These are phyloP conservation scores for Lochmaea crataegi DNA, from an alignment of 2,888 invertebrate genomes.

Conservation along the genomic window DNA sequence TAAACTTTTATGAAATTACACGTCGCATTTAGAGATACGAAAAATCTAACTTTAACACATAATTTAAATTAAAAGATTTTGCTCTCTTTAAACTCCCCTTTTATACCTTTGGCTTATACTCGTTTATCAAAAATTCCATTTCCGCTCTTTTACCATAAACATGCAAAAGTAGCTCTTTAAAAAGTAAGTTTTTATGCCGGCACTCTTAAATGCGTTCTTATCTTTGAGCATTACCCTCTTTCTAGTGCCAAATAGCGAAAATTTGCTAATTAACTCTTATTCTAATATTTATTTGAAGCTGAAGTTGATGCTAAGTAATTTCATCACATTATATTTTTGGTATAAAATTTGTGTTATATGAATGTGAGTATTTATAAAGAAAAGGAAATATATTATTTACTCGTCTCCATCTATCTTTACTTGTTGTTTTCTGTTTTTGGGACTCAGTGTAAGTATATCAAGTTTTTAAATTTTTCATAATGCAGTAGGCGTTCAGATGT, in stretches of 20 bases:
- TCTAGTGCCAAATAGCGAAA: conserved; percentile 21
- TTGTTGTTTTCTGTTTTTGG: too few species aligned
- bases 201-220: conserved; percentile 24
- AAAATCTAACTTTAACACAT: not conserved
- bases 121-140: conserved; percentile 36
- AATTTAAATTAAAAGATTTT: conserved; percentile 17
- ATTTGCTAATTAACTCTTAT: conserved; percentile 25
- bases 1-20: not conserved
- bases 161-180: conserved; percentile 21
- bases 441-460: too few species aligned
- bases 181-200: conserved; percentile 23
- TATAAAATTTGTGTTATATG: not conserved
- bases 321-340: not conserved
- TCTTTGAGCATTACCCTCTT: conserved; percentile 22
- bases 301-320: not conserved
- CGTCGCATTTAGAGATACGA: not conserved
- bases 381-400: too few species aligned
- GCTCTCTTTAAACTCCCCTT: conserved; percentile 8
- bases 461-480: too few species aligned
- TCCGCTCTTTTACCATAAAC: conserved; percentile 27
- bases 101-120: conserved; percentile 24
- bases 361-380: not conserved
- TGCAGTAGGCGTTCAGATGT: too few species aligned
- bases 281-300: conserved; percentile 10
- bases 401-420: too few species aligned